Evolutionary conservation across 2,113 vertebrate genomes (phyloP).

Genomic region (Hippocampus barbouri): DNA sequence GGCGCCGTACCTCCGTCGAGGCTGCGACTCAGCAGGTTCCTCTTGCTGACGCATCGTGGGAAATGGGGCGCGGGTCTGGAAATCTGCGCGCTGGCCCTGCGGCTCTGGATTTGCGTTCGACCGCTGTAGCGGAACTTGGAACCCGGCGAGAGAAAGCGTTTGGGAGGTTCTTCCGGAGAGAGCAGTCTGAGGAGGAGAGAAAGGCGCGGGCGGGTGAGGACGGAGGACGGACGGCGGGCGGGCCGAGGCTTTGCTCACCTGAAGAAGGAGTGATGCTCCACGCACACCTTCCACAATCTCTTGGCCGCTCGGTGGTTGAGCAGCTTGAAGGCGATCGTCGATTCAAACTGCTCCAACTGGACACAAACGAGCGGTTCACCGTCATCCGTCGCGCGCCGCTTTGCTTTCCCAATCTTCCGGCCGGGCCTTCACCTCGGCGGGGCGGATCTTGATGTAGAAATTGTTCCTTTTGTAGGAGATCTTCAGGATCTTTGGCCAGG

Average conservation of each 20-base stretch:
- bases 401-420: neutral
- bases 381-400: too few relatives aligned
- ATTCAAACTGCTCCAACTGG: constrained; percentile 98
- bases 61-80: constrained; percentile 89
- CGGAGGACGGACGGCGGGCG: neutral
- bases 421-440: constrained; percentile 80
- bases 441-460: constrained; percentile 98
- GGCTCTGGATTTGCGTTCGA: constrained; percentile 90
- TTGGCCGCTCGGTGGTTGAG: constrained; percentile 95
- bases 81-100: constrained; percentile 89
- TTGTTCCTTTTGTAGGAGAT: constrained; percentile 99
- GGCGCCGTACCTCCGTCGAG: constrained; percentile 85
- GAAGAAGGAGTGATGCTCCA: constrained; percentile 98
- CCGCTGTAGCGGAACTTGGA: constrained; percentile 99
- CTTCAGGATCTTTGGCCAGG: constrained; percentile 97
- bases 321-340: constrained; percentile 96
- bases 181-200: constrained; percentile 72
- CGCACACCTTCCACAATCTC: constrained; percentile 96
- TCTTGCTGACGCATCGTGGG: constrained; percentile 90
- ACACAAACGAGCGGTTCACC: constrained; percentile 1
- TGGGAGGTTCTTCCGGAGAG: constrained; percentile 90
- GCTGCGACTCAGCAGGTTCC: constrained; percentile 94
- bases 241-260: constrained; percentile 72
- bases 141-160: constrained; percentile 89
- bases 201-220: neutral